phyloP scores from a whole-genome alignment of 2,113 vertebrate genomes.

The Crotalus tigris region DNA sequence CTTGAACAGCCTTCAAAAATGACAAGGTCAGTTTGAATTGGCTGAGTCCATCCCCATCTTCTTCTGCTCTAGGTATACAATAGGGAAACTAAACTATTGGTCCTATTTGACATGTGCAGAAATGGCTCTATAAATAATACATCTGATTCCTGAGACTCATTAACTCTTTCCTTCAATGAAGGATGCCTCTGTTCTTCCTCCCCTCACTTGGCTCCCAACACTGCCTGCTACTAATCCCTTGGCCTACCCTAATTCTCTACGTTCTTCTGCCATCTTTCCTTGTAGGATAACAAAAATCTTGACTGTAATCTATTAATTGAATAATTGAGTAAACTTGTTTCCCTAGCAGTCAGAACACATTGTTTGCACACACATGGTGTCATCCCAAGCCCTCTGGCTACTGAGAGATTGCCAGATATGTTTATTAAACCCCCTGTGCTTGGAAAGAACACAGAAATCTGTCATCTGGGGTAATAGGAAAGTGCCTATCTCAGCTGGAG shows the following conservation, averaged over 20 bases:
- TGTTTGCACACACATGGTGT: slow-evolving; percentile 92
- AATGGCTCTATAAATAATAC: neutral
- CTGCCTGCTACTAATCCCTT: slow-evolving; percentile 65
- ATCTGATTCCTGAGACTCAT: neutral
- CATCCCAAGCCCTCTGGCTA: slow-evolving; percentile 86
- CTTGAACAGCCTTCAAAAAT: neutral
- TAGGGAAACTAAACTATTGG: neutral
- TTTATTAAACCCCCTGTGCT: slow-evolving; percentile 91
- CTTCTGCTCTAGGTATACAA: neutral
- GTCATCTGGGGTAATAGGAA: slow-evolving; percentile 82
- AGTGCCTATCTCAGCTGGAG: slow-evolving; percentile 90
- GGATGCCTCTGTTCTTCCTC: slow-evolving; percentile 27
- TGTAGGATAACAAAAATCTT: slow-evolving; percentile 86
- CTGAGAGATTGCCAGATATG: slow-evolving; percentile 94
- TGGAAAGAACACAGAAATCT: slow-evolving; percentile 89
- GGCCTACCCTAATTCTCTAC: slow-evolving; percentile 72
- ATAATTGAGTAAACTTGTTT: slow-evolving; percentile 97
- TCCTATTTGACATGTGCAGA: neutral
- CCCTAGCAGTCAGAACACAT: slow-evolving; percentile 80
- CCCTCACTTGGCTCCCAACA: slow-evolving; percentile 29
- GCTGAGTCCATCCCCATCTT: neutral
- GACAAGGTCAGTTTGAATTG: neutral
- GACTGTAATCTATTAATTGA: slow-evolving; percentile 95
- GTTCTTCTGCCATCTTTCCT: slow-evolving; percentile 72
- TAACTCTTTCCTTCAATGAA: slow-evolving; percentile 5